A percentile compares a stretch with the other conserved stretches of the same genome.
Evolutionary conservation across 1,140 invertebrate genomes (phyloP).

Genomic region (Drosophila jambulina): DNA sequence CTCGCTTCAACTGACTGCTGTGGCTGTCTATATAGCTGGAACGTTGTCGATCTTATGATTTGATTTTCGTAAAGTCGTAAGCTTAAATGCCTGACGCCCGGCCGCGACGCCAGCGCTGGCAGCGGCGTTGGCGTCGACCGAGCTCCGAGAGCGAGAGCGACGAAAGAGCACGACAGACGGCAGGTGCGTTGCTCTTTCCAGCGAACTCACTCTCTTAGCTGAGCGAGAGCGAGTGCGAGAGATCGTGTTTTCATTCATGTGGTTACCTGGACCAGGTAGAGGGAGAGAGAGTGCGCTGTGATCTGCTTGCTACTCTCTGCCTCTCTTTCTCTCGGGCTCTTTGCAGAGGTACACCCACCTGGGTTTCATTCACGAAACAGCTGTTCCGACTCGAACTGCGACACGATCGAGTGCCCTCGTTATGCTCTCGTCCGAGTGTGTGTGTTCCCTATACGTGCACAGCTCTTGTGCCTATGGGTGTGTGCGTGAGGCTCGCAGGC

Average conservation of each 20-base stretch:
- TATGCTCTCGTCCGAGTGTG: slow-evolving; percentile 56
- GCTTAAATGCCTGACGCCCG: slow-evolving; percentile 70
- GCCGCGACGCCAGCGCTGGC: slow-evolving; percentile 20
- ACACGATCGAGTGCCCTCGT: slow-evolving; percentile 81
- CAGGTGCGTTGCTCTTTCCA: slow-evolving; percentile 74
- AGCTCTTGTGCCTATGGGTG: neutral
- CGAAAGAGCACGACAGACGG: slow-evolving; percentile 71
- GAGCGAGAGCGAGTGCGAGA: slow-evolving; percentile 53
- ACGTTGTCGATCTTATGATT: slow-evolving; percentile 84
- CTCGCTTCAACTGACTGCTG: slow-evolving; percentile 15
- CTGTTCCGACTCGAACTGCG: slow-evolving; percentile 76
- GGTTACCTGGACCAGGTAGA: slow-evolving; percentile 24
- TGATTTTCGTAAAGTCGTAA: slow-evolving; percentile 76
- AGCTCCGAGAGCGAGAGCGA: slow-evolving; percentile 15
- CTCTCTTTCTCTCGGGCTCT: neutral
- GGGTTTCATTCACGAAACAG: slow-evolving; percentile 80
- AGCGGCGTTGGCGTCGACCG: slow-evolving; percentile 21
- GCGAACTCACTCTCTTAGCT: slow-evolving; percentile 36
- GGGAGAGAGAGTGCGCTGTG: slow-evolving; percentile 18
- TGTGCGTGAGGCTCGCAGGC: slow-evolving; percentile 23
- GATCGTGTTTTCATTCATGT: slow-evolving; percentile 70
- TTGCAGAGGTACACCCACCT: slow-evolving; percentile 61
- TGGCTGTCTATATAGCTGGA: slow-evolving; percentile 44
- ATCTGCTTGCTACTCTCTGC: neutral
- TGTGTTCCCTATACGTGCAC: slow-evolving; percentile 13